Base-by-base conservation (phyloP, 2,888 invertebrate genomes). In the Pheosia tremula region DNA sequence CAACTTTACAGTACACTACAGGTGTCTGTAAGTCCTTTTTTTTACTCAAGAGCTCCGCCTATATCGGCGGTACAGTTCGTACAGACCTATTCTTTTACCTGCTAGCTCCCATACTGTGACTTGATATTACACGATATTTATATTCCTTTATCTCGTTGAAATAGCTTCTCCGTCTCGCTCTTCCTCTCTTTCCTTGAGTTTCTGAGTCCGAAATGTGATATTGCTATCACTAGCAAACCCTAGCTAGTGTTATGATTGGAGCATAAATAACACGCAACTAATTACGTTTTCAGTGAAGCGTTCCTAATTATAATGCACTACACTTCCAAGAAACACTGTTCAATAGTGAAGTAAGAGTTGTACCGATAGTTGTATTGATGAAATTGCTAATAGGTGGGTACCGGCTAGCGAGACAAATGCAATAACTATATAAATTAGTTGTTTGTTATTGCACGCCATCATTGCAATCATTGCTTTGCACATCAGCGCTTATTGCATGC, bases 221-320 rank as follows among this genome's bases (percentile, higher is more conserved):
- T 7, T 39, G 39, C 8, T 8, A 43, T 9, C 9, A 10, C 7
- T 43, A 10, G 10, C 24, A 8, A 43, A 9, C 10, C 43, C 59
- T 52, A 39, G 52, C 59, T 52, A 39, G 52, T 59, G 13, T 55
- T 53, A 43, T 9, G 10, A 43, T 47, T 47, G n/a, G 4, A 1
- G 9, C n/a, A 47, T 47, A 47, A 47, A 47, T 47, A 47, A 47
- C 47, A n/a, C 47, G 11, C 47, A 47, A n/a, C 47, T 43, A 47
- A 10, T 10, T 57, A 49, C 36, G 38, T 39, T 49, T 37, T 36
- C 37, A 13, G 47, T 39, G 54, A 54, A 11, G n/a, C 47, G 47
- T 47, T 47, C 11, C 47, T 11, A 11, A 47, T 47, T 47, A n/a
- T 47, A 47, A 11, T 47, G 47, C n/a, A n/a, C 4, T 11, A 47